Evolutionary conservation across 23 tunicate species (phyloP), one percentile per base, ranked within the genome.

Genomic region (Corella eumyota): DNA sequence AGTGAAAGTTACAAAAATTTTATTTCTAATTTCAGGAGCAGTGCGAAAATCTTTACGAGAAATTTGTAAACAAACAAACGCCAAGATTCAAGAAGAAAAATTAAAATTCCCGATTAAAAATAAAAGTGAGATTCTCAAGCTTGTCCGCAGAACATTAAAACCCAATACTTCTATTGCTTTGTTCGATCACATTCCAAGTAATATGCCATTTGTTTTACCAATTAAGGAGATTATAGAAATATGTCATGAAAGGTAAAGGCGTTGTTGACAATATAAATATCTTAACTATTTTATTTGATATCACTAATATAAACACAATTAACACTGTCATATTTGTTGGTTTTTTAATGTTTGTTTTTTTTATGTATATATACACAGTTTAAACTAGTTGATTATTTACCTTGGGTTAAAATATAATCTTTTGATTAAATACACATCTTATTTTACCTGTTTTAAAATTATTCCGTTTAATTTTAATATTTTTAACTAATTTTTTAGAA

Each of bases 151-250:
- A 25, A 84, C 84, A 1, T 66, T 86, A 37, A 59, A 65, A 31
- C 40, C 31, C 30, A 49, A 47, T 5, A 86, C 85, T 22, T 65
- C 69, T 9, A 40, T 86, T 28, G 95, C 95, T 36, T 32, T 86
- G 35, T 86, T 86, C 52, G 84, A 78, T 50, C 95, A 86, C 47
- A 55, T 86, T 4, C 95, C 95, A 0, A 86, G 95, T 66, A 77
- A 86, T 45, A 62, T 30, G 35, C 75, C 76, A 25, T 71, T 86
- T 45, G 35, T 71, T 26, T 71, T 86, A 85, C 95, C 95, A 26
- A 61, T 86, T 0, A 59, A 71, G 51, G 40, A 77, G 50, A 60
- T 86, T 26, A 66, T 77, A 4, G 54, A 71, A 34, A 31, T 77
- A 15, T 86, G 95, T 25, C 95, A 77, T 65, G 40, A 64, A 58